Conservation (phyloP, 2,797 vertebrate species). For the Melanotaenia pygmaea region DNA sequence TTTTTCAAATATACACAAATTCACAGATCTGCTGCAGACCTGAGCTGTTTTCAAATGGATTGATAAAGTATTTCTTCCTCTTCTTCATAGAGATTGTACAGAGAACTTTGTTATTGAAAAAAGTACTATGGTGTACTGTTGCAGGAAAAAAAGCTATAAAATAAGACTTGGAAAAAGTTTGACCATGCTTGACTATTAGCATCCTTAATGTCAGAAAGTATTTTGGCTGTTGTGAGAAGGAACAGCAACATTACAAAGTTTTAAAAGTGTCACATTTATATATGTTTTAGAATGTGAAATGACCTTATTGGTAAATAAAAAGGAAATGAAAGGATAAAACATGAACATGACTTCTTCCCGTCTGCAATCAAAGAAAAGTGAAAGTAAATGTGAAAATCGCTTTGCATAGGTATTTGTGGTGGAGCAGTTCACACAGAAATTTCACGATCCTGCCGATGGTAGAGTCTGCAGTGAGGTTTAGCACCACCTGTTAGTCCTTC, state of each 20-base stretch:
- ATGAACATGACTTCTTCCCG: not conserved
- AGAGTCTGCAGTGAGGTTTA: not conserved
- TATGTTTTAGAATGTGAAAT: not conserved
- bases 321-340: not conserved
- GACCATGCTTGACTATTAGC: not conserved
- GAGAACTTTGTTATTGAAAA: too few relatives aligned
- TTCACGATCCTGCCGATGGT: not conserved
- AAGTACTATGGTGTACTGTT: too few relatives aligned
- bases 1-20: too few relatives aligned
- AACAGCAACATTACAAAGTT: not conserved
- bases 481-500: not conserved
- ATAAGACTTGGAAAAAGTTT: not conserved
- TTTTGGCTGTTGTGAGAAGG: not conserved
- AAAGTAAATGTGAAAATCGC: not conserved
- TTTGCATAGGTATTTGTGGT: slow-evolving; percentile 5
- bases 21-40: too few relatives aligned
- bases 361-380: not conserved
- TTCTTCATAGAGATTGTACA: too few relatives aligned
- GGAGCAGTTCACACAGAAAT: not conserved
- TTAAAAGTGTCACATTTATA: not conserved
- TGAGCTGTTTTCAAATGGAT: too few relatives aligned
- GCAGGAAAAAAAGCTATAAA: too few relatives aligned
- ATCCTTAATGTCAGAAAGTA: not conserved
- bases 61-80: too few relatives aligned
- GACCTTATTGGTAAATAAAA: not conserved